Evolutionary conservation across 1,140 invertebrate genomes (phyloP).

Genomic region (Argopecten irradians): DNA sequence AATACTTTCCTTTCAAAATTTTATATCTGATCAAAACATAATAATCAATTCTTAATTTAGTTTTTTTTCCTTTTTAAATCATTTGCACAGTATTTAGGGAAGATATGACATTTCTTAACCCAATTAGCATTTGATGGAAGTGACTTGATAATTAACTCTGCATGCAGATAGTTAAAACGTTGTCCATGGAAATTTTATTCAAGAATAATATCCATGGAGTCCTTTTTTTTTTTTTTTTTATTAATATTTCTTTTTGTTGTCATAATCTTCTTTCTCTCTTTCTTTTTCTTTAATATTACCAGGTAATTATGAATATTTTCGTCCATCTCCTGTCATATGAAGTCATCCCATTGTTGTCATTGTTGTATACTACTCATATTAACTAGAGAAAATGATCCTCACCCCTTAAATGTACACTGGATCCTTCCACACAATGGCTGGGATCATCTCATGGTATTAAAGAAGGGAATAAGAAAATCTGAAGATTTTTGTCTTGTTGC

Average conservation of each 20-base stretch:
- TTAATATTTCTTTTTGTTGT: background rate
- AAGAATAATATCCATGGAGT: background rate
- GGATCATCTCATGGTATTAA: background rate
- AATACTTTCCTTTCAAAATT: too few relatives aligned
- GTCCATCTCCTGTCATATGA: background rate
- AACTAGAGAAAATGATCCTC: background rate
- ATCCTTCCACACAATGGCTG: background rate
- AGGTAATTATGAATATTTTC: background rate
- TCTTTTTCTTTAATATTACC: background rate
- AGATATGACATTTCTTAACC: too few relatives aligned
- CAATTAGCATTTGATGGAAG: too few relatives aligned
- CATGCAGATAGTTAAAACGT: background rate
- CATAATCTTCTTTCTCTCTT: background rate
- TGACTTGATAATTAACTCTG: background rate
- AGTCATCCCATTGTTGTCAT: background rate
- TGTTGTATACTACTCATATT: background rate
- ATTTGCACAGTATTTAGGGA: too few relatives aligned
- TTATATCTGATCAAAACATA: too few relatives aligned
- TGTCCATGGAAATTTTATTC: background rate
- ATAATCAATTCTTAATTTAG: too few relatives aligned
- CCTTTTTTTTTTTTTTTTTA: background rate
- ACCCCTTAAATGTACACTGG: background rate
- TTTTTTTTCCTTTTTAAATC: too few relatives aligned
- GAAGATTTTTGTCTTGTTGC: background rate
- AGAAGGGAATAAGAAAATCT: background rate